phyloP scores from a whole-genome alignment of 1,140 invertebrate species.

The Hestina assimilis region DNA sequence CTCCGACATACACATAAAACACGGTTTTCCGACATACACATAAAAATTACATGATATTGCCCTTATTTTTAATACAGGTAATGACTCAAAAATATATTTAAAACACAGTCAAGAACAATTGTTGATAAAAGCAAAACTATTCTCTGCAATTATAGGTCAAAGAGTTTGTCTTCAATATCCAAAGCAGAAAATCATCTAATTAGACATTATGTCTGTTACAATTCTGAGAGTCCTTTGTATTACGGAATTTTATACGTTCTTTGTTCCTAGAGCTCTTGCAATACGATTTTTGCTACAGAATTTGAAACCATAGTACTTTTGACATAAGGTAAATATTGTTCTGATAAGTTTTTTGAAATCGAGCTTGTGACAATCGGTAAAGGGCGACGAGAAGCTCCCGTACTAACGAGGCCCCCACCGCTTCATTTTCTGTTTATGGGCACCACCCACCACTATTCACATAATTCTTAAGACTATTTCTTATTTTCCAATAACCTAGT shows the following conservation, averaged over 20 bases:
- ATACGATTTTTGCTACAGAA: constrained; percentile 6
- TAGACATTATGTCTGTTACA: constrained; percentile 67
- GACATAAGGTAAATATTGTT: constrained; percentile 36
- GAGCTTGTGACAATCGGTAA: constrained; percentile 57
- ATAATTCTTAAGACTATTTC: constrained; percentile 9
- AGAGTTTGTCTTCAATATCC: constrained; percentile 27
- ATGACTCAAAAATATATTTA: not conserved
- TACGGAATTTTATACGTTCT: constrained; percentile 65
- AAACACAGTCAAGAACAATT: not conserved
- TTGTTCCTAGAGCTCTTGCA: constrained; percentile 57
- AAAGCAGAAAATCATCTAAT: constrained; percentile 58
- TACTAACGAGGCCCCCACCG: constrained; percentile 59
- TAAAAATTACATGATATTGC: no score
- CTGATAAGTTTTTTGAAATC: constrained; percentile 40
- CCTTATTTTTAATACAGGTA: not conserved
- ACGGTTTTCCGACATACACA: no score
- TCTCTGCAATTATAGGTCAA: constrained; percentile 20
- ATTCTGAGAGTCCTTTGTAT: constrained; percentile 69
- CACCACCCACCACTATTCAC: constrained; percentile 25
- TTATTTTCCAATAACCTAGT: no score
- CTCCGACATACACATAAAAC: no score
- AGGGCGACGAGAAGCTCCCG: constrained; percentile 43
- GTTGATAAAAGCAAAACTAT: not conserved
- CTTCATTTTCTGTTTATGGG: constrained; percentile 67
- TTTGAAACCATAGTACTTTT: constrained; percentile 31